Evolutionary conservation across 2,888 invertebrate genomes (phyloP).

Genomic region (Tenthredo notha): DNA sequence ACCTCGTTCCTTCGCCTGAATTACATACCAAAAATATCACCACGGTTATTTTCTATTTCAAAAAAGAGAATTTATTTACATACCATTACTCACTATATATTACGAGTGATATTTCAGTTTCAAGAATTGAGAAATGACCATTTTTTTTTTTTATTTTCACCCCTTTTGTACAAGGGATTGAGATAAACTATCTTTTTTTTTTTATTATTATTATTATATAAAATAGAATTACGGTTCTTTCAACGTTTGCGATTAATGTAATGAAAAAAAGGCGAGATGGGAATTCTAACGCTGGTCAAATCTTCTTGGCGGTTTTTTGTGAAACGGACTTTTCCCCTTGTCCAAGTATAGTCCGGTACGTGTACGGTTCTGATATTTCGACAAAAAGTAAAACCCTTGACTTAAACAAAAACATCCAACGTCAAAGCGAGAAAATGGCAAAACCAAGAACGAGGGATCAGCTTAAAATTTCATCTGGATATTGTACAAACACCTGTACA

Average conservation of each 20-base stretch:
- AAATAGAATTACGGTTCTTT: not conserved
- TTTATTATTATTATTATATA: not conserved
- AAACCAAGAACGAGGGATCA: not conserved
- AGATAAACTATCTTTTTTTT: not conserved
- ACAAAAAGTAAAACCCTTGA: constrained; percentile 16
- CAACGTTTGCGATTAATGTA: not conserved
- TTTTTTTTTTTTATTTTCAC: not conserved
- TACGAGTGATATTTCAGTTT: not conserved
- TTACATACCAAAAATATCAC: not conserved
- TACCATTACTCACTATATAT: not conserved
- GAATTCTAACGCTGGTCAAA: not conserved
- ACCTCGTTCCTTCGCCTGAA: not conserved
- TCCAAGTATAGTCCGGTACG: not conserved
- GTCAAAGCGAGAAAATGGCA: not conserved
- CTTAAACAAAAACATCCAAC: not conserved
- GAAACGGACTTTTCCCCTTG: not conserved
- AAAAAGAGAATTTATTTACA: not conserved
- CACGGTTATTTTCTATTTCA: not conserved
- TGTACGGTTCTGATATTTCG: not conserved
- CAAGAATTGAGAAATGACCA: not conserved
- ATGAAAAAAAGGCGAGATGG: not conserved
- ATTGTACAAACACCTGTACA: not conserved
- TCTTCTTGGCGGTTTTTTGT: not conserved
- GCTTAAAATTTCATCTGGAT: not conserved
- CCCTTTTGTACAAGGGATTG: not conserved